Evolutionary conservation across 2,888 invertebrate genomes (phyloP), one percentile per base, ranked within the genome.

Genomic region (Pasiphila rectangulata): DNA sequence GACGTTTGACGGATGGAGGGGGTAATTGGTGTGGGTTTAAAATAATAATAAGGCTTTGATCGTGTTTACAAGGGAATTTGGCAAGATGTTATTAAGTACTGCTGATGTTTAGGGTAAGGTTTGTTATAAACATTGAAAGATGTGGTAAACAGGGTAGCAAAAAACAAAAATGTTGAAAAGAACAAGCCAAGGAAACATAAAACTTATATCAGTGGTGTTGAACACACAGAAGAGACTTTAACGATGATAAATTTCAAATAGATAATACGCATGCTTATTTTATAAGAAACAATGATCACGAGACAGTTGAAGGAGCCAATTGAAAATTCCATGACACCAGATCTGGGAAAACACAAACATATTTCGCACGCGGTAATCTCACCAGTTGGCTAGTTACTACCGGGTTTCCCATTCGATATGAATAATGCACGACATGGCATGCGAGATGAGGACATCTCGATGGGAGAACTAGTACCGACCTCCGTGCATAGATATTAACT

Each of bases 1-100:
- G 84, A 81, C 79, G 70, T 73, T 69, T 81, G 79, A 79, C 69
- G 67, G 79, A 75, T 73, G 72, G 66, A 72, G 72, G 65, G 69
- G 59, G 69, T 79, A 76, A 79, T 78, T 77, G 73, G 63, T 63
- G 66, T 57, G 58, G 63, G 63, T 68, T 69, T 60, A 58, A 49
- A 57, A 56, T 53, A 54, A 54, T 55, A 46, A 54, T 53, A 32
- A 46, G 53, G 50, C 34, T 51, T 47, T 46, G 54, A 45, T 48
- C 41, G 47, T 35, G 36, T 39, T 53, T 42, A 52, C 52, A 36
- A 44, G 36, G 46, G 17, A 16, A 16, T 6, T 17, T 4, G 7
- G 30, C n/a, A n/a, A n/a, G n/a, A 9, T n/a, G 15, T 16, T n/a
- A 16, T 19, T 19, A 32, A 32, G 32, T 32, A 32, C 32, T 32